Conservation (phyloP, 2,113 vertebrate species). For the Menura novaehollandiae region DNA sequence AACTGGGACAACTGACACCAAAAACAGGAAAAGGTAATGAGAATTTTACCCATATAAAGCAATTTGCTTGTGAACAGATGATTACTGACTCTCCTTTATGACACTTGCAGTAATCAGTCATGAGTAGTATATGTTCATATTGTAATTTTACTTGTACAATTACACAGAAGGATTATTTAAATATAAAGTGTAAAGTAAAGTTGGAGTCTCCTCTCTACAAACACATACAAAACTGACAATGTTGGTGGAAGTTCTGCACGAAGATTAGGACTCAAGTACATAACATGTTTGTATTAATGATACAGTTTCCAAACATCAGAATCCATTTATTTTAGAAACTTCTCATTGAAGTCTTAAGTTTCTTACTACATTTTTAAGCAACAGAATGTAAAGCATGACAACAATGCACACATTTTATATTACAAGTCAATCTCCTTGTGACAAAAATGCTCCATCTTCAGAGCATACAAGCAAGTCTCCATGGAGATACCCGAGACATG, state of each 20-base stretch:
- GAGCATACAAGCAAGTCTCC: background rate
- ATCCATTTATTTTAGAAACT: background rate
- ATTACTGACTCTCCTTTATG: background rate
- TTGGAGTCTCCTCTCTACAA: background rate
- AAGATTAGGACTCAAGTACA: background rate
- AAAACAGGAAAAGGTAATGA: slow-evolving; percentile 24
- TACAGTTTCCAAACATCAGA: background rate
- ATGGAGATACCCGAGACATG: background rate
- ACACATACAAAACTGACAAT: background rate
- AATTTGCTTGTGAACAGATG: background rate
- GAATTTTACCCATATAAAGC: background rate
- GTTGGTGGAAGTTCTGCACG: background rate
- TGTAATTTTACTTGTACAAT: background rate
- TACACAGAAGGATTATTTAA: background rate
- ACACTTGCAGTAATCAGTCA: background rate
- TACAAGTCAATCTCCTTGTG: background rate
- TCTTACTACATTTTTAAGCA: background rate
- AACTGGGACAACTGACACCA: slow-evolving; percentile 84
- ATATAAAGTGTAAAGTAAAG: background rate
- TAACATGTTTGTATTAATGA: background rate
- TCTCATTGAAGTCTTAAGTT: background rate
- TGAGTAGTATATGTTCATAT: background rate
- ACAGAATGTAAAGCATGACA: background rate
- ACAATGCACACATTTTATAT: background rate
- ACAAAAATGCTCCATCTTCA: background rate